Percentiles rank a stretch among this genome's conserved stretches.
These are phyloP conservation scores for Darevskia nairensis DNA, from an alignment of 2,797 vertebrate genomes.

Conservation along the genomic window DNA sequence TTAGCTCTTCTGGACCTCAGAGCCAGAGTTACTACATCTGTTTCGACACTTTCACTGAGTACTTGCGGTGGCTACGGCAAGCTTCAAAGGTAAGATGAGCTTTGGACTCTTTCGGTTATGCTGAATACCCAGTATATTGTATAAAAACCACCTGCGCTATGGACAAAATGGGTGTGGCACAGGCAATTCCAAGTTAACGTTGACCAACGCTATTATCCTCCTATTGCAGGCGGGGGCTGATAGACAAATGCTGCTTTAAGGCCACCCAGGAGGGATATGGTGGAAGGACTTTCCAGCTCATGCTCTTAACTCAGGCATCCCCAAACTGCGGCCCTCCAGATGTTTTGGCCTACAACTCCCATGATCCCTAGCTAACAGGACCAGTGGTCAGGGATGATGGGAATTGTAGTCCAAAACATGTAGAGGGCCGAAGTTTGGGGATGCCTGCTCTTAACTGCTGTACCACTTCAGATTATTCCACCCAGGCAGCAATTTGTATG, in stretches of 20 bases:
- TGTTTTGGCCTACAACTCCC: no score
- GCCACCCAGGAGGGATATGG: background rate
- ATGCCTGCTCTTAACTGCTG: background rate
- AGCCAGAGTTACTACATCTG: constrained; percentile 98
- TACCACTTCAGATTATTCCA: background rate
- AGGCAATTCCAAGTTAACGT: background rate
- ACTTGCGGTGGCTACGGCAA: constrained; percentile 95
- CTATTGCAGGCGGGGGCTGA: background rate
- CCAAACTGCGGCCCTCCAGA: no score
- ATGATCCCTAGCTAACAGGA: no score
- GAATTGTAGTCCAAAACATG: no score
- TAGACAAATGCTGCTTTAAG: background rate
- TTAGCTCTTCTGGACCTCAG: constrained; percentile 96
- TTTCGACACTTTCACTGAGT: constrained; percentile 97
- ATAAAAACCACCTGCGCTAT: background rate
- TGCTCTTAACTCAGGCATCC: background rate
- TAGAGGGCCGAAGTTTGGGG: no score
- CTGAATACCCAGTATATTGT: background rate
- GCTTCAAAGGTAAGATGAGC: constrained; percentile 88
- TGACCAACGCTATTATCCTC: background rate
- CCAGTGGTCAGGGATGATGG: no score
- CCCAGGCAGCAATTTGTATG: background rate
- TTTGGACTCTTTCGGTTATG: background rate
- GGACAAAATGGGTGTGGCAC: background rate
- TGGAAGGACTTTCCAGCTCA: no score